These are phyloP conservation scores for Lucinisca nassula DNA, from an alignment of 2,888 invertebrate species.

Conservation along the genomic window DNA sequence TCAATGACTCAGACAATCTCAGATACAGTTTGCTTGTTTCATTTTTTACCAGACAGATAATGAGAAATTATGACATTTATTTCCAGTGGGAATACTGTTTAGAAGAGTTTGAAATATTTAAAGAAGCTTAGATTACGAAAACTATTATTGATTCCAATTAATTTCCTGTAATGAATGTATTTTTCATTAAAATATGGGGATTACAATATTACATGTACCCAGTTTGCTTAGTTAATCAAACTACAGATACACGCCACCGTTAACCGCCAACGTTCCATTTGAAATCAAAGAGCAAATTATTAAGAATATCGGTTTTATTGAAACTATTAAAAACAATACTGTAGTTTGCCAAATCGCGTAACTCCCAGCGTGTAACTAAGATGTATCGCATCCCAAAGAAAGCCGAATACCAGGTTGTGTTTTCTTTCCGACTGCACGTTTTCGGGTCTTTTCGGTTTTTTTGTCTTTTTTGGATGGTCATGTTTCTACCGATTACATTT, in stretches of 20 bases:
- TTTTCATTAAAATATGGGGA: not conserved
- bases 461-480: too few relatives aligned
- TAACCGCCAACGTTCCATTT: not conserved
- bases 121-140: not conserved
- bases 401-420: too few relatives aligned
- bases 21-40: not conserved
- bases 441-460: too few relatives aligned
- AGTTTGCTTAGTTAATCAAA: not conserved
- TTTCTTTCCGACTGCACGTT: too few relatives aligned
- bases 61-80: not conserved
- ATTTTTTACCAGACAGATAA: not conserved
- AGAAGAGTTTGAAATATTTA: not conserved
- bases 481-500: too few relatives aligned
- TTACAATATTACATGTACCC: not conserved
- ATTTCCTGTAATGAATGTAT: not conserved
- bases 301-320: not conserved
- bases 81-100: not conserved
- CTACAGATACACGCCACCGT: not conserved
- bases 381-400: too few relatives aligned
- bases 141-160: not conserved
- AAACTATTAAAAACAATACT: too few relatives aligned
- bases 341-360: too few relatives aligned
- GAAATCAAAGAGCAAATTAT: not conserved
- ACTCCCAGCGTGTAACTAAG: too few relatives aligned
- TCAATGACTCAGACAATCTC: not conserved